Percentiles rank a stretch among this genome's conserved stretches.
Evolutionary conservation across 2,888 invertebrate species (phyloP).

Genomic region (Tethea ocularis): DNA sequence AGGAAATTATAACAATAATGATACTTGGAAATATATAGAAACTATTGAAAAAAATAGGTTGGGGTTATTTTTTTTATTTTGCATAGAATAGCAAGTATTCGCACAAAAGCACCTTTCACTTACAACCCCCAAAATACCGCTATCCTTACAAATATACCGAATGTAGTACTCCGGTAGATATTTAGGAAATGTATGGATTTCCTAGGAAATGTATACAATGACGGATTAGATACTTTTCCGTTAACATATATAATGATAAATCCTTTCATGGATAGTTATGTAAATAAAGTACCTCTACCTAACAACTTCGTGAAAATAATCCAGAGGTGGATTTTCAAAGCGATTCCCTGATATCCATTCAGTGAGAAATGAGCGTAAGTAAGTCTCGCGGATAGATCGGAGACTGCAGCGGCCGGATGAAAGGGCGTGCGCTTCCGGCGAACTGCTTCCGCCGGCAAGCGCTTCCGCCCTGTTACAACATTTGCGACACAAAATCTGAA

Average conservation of each 20-base stretch:
- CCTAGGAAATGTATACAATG: too few relatives aligned
- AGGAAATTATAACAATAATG: too few relatives aligned
- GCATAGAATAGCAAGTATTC: too few relatives aligned
- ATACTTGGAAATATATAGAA: too few relatives aligned
- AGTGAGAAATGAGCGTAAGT: conserved; percentile 34
- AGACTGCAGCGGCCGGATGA: conserved; percentile 34
- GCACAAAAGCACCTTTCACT: too few relatives aligned
- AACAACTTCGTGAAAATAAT: conserved; percentile 26
- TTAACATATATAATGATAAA: not conserved
- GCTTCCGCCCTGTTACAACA: conserved; percentile 14
- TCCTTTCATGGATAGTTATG: not conserved
- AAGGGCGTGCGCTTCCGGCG: conserved; percentile 21
- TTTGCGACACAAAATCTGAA: conserved; percentile 10
- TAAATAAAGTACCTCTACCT: conserved; percentile 11
- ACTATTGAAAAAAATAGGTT: too few relatives aligned
- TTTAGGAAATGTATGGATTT: too few relatives aligned
- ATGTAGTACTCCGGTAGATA: too few relatives aligned
- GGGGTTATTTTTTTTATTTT: too few relatives aligned
- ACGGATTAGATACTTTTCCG: too few relatives aligned
- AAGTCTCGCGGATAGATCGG: conserved; percentile 33
- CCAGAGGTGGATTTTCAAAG: conserved; percentile 32
- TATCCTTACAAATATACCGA: too few relatives aligned
- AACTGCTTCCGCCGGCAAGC: conserved; percentile 38
- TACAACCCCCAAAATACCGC: too few relatives aligned
- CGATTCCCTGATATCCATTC: conserved; percentile 32